These are phyloP conservation scores for Oncorhynchus mykiss DNA, from an alignment of 2,113 vertebrate genomes.

Conservation along the genomic window DNA sequence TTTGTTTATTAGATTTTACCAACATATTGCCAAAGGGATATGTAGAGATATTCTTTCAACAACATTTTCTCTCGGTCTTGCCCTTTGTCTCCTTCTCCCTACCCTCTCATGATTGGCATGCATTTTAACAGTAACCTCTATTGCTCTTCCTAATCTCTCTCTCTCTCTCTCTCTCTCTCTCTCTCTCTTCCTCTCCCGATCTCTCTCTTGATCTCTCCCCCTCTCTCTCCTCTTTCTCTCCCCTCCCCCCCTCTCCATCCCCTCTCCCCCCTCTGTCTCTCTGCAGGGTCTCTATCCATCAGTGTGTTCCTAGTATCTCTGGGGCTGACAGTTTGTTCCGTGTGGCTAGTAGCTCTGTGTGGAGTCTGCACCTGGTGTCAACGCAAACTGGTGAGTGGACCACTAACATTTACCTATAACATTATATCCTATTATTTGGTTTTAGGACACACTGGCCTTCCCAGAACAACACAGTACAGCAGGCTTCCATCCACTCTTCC, in stretches of 20 bases:
- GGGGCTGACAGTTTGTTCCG: conserved; percentile 89
- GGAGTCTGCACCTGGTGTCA: conserved; percentile 99
- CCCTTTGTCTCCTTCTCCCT: conserved; percentile 5
- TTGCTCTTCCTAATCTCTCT: background rate
- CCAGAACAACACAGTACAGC: background rate
- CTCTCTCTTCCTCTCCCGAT: conserved; percentile 27
- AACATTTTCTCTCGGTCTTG: conserved; percentile 1
- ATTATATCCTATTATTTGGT: conserved; percentile 9
- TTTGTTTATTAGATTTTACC: background rate
- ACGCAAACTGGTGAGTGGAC: conserved; percentile 90
- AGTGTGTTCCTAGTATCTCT: conserved; percentile 93
- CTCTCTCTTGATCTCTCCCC: conserved; percentile 34
- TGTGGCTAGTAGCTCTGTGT: conserved; percentile 92
- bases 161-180: background rate
- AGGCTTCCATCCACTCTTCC: background rate
- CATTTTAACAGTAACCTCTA: background rate
- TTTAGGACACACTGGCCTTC: background rate
- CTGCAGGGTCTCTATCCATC: conserved; percentile 83
- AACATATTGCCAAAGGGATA: background rate
- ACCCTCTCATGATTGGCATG: background rate
- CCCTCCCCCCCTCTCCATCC: conserved; percentile 2
- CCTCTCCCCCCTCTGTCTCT: conserved; percentile 16
- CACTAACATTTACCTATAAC: conserved; percentile 3
- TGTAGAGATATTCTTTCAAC: background rate
- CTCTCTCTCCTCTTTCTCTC: background rate